A percentile compares a stretch with the other conserved stretches of the same genome.
These are phyloP conservation scores for Nezara viridula DNA, from an alignment of 2,888 invertebrate species.

Conservation along the genomic window DNA sequence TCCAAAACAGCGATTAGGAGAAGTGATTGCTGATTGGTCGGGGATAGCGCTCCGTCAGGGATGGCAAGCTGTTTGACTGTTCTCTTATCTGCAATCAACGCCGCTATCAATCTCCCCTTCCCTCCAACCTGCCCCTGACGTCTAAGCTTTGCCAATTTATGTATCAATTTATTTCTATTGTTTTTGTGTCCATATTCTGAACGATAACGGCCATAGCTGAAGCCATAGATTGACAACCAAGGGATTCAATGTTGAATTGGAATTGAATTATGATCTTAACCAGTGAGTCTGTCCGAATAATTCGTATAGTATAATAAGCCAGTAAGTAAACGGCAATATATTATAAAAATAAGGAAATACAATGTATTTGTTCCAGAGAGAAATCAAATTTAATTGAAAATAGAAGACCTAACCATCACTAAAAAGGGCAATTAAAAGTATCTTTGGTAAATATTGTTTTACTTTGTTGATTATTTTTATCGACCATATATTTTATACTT, in stretches of 20 bases:
- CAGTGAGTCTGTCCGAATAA: too few species aligned
- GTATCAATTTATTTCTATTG: neutral
- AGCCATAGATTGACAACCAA: neutral
- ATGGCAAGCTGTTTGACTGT: neutral
- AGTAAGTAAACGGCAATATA: too few species aligned
- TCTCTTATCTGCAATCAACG: slow-evolving; percentile 24
- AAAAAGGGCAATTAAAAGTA: too few species aligned
- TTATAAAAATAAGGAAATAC: too few species aligned
- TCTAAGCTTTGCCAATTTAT: neutral
- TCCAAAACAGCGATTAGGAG: slow-evolving; percentile 33
- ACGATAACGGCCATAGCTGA: neutral
- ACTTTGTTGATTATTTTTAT: too few species aligned
- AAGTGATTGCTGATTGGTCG: slow-evolving; percentile 4
- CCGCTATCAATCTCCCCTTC: slow-evolving; percentile 10
- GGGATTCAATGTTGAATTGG: neutral
- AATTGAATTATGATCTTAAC: neutral
- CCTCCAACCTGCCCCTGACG: neutral
- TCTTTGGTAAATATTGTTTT: too few species aligned
- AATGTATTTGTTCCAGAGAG: too few species aligned
- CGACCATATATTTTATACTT: too few species aligned
- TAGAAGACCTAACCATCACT: too few species aligned
- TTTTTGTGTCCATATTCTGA: neutral
- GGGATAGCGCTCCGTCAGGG: neutral
- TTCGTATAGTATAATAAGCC: too few species aligned
- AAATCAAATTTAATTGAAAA: too few species aligned